phyloP scores from a whole-genome alignment of 2,888 invertebrate species.

The Halictus ligatus region DNA sequence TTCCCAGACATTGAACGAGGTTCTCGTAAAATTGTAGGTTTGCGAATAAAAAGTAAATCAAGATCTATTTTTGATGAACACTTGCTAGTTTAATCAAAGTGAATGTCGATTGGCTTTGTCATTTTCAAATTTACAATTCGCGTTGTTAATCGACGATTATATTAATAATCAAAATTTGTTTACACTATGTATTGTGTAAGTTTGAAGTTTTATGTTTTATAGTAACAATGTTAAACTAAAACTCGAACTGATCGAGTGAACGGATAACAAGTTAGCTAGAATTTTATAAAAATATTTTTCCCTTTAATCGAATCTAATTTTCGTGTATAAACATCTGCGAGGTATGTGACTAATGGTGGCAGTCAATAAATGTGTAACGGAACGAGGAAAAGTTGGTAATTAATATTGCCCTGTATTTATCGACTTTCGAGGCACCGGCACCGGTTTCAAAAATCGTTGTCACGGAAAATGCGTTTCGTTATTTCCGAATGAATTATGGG shows the following conservation, averaged over 20 bases:
- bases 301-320: neutral
- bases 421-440: neutral
- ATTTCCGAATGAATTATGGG: slow-evolving; percentile 26
- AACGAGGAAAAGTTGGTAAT: neutral
- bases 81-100: no score
- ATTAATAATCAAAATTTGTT: no score
- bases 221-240: neutral
- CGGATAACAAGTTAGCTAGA: neutral
- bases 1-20: no score
- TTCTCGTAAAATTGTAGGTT: no score
- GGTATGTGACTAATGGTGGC: neutral
- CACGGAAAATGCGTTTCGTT: neutral
- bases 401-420: neutral
- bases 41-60: no score
- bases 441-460: neutral
- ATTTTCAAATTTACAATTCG: no score
- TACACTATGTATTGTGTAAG: no score
- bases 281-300: neutral
- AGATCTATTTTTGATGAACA: no score
- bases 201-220: no score
- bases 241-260: neutral
- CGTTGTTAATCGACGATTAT: no score
- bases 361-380: neutral
- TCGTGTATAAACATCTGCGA: neutral
- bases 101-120: no score